Base-by-base conservation (phyloP, 2,888 invertebrate species). In the Dichetophora obliterata region DNA sequence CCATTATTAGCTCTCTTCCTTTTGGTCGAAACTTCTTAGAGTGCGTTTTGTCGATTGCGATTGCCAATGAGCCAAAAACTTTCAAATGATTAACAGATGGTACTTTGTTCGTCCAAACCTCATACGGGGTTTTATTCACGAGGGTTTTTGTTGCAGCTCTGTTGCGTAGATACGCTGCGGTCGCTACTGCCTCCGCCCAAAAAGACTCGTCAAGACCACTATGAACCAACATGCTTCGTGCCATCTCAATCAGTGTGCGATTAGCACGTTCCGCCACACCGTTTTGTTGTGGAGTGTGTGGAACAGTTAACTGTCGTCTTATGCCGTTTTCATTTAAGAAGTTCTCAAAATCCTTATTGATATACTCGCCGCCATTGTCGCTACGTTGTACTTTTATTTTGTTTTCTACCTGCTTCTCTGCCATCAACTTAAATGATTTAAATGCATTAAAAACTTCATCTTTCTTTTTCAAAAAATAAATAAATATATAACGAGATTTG, bases 221-320 rank as follows among this genome's bases (percentile, higher is more conserved):
- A 24, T 83, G 76, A 5, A 80, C 75, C 19, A 87, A 57, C 81
- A 87, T 80, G 37, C 82, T 78, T 27, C 85, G 79, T 8, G 84
- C 84, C 72, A 80, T 80, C 66, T 85, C 83, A 34, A 84, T 61
- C 61, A 79, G 31, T n/a, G 77, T 80, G 1, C 78, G 71, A 68
- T 80, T 81, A n/a, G n/a, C n/a, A n/a, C n/a, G n/a, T n/a, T n/a
- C n/a, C n/a, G 80, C 76, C 14, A 80, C 79, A 5, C 80, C 79
- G 37, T 80, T 80, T 65, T 80, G 76, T 27, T 76, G 71, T 16
- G 71, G 70, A 1, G 72, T 76, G n/a, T n/a, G 27, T 80, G 75
- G 77, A 5, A 77, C 77, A 14, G 76, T 70, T 9, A 77, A 57
- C 65, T 80, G 77, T 31, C 80, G 63, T 14, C 37, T 37, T 5